Evolutionary conservation across 1,140 invertebrate genomes (phyloP).

Genomic region (Scaptomyza hsui): DNA sequence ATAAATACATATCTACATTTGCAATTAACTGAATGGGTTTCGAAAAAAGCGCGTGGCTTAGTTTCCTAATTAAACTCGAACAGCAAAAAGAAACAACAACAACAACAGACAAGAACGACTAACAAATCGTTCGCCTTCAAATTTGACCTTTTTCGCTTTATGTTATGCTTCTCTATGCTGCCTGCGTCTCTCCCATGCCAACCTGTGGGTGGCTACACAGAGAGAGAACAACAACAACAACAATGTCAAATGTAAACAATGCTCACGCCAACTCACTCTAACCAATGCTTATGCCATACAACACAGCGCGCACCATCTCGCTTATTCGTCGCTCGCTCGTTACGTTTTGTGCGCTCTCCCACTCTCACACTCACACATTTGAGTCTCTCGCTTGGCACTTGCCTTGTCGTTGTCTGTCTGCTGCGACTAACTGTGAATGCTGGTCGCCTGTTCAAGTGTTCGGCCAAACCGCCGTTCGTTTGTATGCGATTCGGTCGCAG

Average conservation of each 20-base stretch:
- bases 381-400: constrained; percentile 17
- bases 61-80: constrained; percentile 68
- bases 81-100: constrained; percentile 31
- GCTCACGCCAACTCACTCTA: constrained; percentile 29
- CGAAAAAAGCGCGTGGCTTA: constrained; percentile 47
- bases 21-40: constrained; percentile 8
- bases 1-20: neutral
- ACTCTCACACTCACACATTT: constrained; percentile 27
- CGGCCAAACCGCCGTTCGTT: constrained; percentile 79
- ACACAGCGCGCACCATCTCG: constrained; percentile 45
- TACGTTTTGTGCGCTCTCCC: constrained; percentile 20
- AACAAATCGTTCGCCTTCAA: constrained; percentile 67
- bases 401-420: constrained; percentile 33
- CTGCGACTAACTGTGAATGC: constrained; percentile 17
- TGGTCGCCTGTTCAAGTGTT: constrained; percentile 71
- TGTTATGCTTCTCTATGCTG: constrained; percentile 10
- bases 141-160: constrained; percentile 67
- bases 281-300: neutral
- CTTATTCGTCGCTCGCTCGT: constrained; percentile 39
- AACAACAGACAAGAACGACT: constrained; percentile 56
- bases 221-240: constrained; percentile 22
- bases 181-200: constrained; percentile 25
- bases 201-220: constrained; percentile 40
- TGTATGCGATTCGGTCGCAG: constrained; percentile 62
- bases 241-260: constrained; percentile 54